Base-by-base conservation (phyloP, 2,113 vertebrate genomes). In the Spheniscus mendiculus region DNA sequence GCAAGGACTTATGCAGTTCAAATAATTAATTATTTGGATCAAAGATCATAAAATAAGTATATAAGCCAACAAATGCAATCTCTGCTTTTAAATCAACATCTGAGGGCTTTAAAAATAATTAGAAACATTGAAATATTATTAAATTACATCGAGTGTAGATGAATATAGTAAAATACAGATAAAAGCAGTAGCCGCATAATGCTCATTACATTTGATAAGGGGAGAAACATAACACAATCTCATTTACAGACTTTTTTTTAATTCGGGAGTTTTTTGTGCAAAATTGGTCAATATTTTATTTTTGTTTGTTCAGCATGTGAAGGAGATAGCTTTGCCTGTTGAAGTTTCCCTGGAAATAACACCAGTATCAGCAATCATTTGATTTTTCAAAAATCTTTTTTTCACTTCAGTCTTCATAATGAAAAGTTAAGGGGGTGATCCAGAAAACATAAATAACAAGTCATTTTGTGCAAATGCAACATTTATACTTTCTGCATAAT, bases 341-440 rank as follows among this genome's bases (percentile, higher is more conserved):
- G 61, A 89, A 66, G n/a, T 87, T 94, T 74, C 58, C 10, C 49
- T 82, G 34, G 49, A 93, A 52, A 67, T 83, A 91, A 58, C n/a
- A 18, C 11, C 16, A 38, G 29, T 74, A 83, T 56, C 53, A 97
- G 79, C 44, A 95, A 45, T 83, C 34, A 79, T 69, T 47, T 84
- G 15, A 93, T 90, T 84, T 94, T 96, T 93, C 70, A 89, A 89
- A 91, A 29, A 86, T 70, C 36, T 92, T 76, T 85, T 86, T 72
- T 95, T 65, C 29, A 86, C 50, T 92, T 94, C 72, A 93, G 40
- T 82, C 53, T 59, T 94, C 71, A 81, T 42, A 89, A 88, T 74
- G 30, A 90, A 83, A 92, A 89, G 12, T 96, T 93, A 71, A 88
- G 34, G 59, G 42, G 3, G 6, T 89, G 61, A 91, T 91, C 26